Conservation (phyloP, 2,113 vertebrate genomes). For the Tyto alba region DNA sequence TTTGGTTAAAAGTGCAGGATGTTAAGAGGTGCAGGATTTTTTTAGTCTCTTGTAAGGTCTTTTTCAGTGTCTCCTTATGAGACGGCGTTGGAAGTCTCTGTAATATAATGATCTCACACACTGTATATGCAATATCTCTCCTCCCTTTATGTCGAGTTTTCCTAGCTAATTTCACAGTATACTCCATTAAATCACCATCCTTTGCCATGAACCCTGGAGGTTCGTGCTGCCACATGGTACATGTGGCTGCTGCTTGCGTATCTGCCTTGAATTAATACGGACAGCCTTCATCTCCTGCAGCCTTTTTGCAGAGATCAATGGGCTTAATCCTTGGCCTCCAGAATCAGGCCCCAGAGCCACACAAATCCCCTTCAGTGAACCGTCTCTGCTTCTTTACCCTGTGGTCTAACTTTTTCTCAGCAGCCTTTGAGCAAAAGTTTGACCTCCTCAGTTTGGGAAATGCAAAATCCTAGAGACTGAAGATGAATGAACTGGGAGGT, state of each 20-base stretch:
- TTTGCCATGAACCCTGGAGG: conserved; percentile 42
- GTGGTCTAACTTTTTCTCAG: neutral
- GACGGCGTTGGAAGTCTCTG: conserved; percentile 54
- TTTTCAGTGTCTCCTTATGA: conserved; percentile 45
- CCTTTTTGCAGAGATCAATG: neutral
- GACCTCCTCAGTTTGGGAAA: neutral
- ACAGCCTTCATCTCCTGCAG: neutral
- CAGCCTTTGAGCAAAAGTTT: neutral
- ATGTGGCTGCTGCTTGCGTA: neutral
- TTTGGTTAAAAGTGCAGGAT: conserved; percentile 65
- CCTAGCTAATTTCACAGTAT: conserved; percentile 61
- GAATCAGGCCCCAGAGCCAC: neutral
- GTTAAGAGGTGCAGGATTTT: conserved; percentile 48
- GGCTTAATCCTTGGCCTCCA: neutral
- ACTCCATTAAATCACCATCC: conserved; percentile 53
- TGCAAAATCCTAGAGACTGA: neutral
- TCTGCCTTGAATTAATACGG: neutral
- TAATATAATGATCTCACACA: conserved; percentile 55
- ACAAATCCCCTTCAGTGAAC: neutral
- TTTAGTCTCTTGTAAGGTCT: conserved; percentile 55
- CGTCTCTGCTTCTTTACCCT: conserved; percentile 8
- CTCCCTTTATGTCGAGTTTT: conserved; percentile 38
- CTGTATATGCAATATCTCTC: neutral
- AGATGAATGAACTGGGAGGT: neutral
- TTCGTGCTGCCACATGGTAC: conserved; percentile 37